Conservation (phyloP, 2,888 invertebrate species). For the Trissolcus brochymenae region DNA sequence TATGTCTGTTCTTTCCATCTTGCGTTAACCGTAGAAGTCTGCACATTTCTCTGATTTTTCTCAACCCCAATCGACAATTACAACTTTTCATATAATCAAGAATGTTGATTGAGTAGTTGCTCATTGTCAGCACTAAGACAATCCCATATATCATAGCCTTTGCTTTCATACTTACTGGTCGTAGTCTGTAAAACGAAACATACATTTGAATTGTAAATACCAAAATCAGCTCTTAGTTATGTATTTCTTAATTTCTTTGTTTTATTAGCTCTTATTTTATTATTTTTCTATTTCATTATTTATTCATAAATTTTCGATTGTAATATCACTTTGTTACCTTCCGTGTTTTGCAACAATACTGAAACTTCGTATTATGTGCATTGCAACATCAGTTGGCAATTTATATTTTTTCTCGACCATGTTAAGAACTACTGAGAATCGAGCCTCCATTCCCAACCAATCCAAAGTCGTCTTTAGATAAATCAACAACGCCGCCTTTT, state of each 20-base stretch:
- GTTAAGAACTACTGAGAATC: not conserved
- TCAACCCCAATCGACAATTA: not conserved
- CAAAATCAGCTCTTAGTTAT: not conserved
- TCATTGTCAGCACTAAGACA: slow-evolving; percentile 4
- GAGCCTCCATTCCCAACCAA: slow-evolving; percentile 7
- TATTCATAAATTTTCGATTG: no score
- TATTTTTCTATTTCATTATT: no score
- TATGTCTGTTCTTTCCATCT: not conserved
- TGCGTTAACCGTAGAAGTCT: slow-evolving; percentile 11
- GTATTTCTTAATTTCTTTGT: not conserved
- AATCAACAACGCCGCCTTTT: slow-evolving; percentile 26
- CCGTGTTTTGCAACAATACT: no score
- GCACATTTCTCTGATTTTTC: slow-evolving; percentile 10
- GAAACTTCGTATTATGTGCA: no score
- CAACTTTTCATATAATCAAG: no score
- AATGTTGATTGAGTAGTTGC: slow-evolving; percentile 8
- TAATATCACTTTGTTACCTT: no score
- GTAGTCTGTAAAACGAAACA: slow-evolving; percentile 8
- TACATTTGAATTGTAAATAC: not conserved
- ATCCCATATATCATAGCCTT: slow-evolving; percentile 34
- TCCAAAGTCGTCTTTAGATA: slow-evolving; percentile 10
- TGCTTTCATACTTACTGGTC: slow-evolving; percentile 20
- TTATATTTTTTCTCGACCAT: no score
- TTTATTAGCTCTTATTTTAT: no score
- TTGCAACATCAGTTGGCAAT: no score